Conservation (phyloP, 2,113 vertebrate species). For the Scopus umbretta region DNA sequence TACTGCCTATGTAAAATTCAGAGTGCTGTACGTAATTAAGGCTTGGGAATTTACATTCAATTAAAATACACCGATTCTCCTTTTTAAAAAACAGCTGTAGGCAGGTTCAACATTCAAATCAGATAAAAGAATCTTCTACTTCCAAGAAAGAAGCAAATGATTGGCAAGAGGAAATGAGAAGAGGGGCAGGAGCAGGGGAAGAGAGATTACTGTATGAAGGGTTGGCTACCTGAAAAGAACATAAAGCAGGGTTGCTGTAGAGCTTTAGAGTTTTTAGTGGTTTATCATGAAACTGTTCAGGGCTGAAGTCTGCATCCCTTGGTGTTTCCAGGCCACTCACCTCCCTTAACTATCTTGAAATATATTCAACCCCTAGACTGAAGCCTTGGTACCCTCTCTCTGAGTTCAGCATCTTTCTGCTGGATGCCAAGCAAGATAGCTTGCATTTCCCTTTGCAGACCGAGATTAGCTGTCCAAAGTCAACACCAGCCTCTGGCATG, state of each 20-base stretch:
- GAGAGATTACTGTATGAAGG: background rate
- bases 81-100: background rate
- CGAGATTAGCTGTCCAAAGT: background rate
- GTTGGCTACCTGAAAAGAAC: background rate
- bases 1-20: background rate
- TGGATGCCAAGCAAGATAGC: background rate
- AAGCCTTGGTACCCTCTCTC: background rate
- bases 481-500: background rate
- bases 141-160: background rate
- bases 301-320: background rate
- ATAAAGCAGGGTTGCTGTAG: background rate
- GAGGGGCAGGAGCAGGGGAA: background rate
- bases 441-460: background rate
- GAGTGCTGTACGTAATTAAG: background rate
- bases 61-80: background rate
- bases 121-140: background rate
- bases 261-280: background rate
- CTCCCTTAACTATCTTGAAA: background rate
- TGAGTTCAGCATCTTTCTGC: background rate
- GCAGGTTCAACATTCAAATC: background rate
- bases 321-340: background rate
- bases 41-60: background rate
- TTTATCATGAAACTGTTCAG: background rate
- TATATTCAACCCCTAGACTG: background rate
- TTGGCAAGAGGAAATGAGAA: background rate